A percentile compares a stretch with the other conserved stretches of the same genome.
Evolutionary conservation across 2,888 invertebrate species (phyloP).

Genomic region (Spisula subtruncata): DNA sequence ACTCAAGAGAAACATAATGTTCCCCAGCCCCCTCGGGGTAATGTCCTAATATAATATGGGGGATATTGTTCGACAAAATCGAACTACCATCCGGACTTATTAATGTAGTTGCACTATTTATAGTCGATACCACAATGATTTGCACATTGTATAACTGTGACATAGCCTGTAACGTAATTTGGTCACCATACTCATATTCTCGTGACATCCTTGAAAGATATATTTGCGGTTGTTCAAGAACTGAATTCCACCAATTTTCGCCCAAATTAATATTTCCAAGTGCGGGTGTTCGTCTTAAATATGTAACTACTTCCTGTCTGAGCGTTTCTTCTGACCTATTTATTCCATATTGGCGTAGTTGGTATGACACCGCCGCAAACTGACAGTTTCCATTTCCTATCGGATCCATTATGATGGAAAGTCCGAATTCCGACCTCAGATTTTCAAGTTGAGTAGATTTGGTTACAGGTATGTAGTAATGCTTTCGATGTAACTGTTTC

Average conservation of each 20-base stretch:
- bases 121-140: constrained; percentile 34
- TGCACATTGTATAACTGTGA: constrained; percentile 37
- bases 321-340: constrained; percentile 27
- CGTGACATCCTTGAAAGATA: constrained; percentile 32
- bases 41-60: constrained; percentile 32
- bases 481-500: constrained; percentile 19
- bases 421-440: constrained; percentile 25
- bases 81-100: constrained; percentile 28
- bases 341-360: background rate
- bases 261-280: background rate
- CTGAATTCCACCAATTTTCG: background rate
- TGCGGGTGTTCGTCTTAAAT: background rate
- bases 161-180: constrained; percentile 38
- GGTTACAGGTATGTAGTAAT: constrained; percentile 23
- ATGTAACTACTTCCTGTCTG: background rate
- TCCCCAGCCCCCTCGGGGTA: constrained; percentile 39
- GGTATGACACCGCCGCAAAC: constrained; percentile 15
- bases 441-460: background rate
- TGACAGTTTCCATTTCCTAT: constrained; percentile 35
- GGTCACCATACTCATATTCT: constrained; percentile 36
- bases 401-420: background rate
- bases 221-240: constrained; percentile 9
- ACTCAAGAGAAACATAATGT: constrained; percentile 38
- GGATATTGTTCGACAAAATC: constrained; percentile 18
- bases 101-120: constrained; percentile 34